Evolutionary conservation across 1,140 invertebrate genomes (phyloP), one percentile per base, ranked within the genome.

Genomic region (Drosophila lacteicornis): DNA sequence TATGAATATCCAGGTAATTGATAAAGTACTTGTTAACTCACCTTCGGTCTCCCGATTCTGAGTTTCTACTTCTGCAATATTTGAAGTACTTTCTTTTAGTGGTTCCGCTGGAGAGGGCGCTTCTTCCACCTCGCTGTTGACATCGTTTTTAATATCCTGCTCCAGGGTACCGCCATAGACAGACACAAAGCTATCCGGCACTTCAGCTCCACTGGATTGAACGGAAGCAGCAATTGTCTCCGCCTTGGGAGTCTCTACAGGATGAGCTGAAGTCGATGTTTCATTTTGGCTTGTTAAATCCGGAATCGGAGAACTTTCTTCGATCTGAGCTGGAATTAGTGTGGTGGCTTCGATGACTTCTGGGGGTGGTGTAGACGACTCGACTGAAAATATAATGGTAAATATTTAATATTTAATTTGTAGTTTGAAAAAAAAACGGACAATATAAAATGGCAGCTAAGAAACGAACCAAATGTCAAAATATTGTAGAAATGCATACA

Each of bases 91-190:
- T 40, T 65, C 68, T 1, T 67, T 74, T 5, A 71, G 38, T 3
- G 62, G 45, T 7, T 69, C 67, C 13, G 67, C 53, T 12, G 70
- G 56, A 8, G 42, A 40, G 4, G 57, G 63, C 0, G 68, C 75
- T 8, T 77, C 74, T 45, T 92, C 91, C 33, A 92, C 75, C 57
- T 91, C 91, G 42, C 58, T 79, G 46, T 87, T 87, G 6, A 92
- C 83, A 1, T 79, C 87, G 59, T 87, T 80, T 0, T 78, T 82
- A 43, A 92, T 92, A 15, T 78, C 74, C 62, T 91, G 75, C 46
- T 87, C 84, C 19, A 87, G 50, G 0, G 62, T 82, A 19, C 55
- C 80, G n/a, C 61, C 77, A 3, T 67, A 79, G 27, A 80, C 47
- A 0, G 83, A 80, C 0, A 77, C 80, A 47, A 87, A 83, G 15